These are phyloP conservation scores for Bombus ignitus DNA, from an alignment of 1,140 invertebrate species.

Conservation along the genomic window DNA sequence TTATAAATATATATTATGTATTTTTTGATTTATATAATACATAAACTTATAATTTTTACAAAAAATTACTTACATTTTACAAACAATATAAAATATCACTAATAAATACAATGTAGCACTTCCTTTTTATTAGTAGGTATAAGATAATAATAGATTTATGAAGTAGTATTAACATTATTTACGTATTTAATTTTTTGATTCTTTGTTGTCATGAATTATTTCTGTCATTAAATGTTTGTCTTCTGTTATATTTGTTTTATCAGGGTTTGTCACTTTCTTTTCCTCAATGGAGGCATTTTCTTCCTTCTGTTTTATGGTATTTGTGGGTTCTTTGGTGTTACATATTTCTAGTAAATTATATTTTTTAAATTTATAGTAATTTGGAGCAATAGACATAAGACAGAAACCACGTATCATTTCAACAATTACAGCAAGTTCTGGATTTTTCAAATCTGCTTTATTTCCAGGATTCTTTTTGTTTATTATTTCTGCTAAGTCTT, in stretches of 20 bases:
- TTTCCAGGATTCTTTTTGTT: constrained; percentile 52
- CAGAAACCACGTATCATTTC: constrained; percentile 89
- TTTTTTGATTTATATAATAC: background rate
- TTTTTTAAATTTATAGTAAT: constrained; percentile 87
- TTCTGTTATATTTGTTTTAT: background rate
- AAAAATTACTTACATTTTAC: background rate
- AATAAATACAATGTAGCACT: background rate
- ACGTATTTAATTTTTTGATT: background rate
- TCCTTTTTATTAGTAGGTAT: background rate
- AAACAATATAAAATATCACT: background rate
- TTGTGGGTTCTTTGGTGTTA: constrained; percentile 55
- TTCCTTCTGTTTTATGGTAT: background rate
- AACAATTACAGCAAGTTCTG: constrained; percentile 89
- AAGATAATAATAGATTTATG: background rate
- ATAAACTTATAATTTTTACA: background rate
- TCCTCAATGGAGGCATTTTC: background rate
- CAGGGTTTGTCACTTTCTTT: background rate
- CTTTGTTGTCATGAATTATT: background rate
- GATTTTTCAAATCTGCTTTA: constrained; percentile 84
- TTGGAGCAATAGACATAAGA: constrained; percentile 86
- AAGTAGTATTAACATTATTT: background rate
- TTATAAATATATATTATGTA: background rate
- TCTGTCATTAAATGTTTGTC: background rate
- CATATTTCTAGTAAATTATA: constrained; percentile 86
- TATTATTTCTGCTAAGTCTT: constrained; percentile 87